These are phyloP conservation scores for Drosophila quadrilineata DNA, from an alignment of 1,140 invertebrate species.

Conservation along the genomic window DNA sequence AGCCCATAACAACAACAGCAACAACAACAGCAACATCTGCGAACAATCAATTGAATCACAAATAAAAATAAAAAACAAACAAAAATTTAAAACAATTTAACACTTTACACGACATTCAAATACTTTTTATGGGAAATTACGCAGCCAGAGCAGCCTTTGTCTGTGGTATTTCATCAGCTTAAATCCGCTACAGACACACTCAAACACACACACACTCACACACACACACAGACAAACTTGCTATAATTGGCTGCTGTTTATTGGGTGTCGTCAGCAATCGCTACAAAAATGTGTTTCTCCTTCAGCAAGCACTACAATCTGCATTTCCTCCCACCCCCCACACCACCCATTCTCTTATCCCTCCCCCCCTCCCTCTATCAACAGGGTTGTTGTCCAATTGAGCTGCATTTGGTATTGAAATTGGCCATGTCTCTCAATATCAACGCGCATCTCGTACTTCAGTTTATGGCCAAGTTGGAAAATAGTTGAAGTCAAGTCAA, in stretches of 20 bases:
- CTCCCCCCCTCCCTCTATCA: no score
- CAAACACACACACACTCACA: conserved; percentile 11
- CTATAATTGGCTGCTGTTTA: conserved; percentile 67
- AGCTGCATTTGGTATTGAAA: conserved; percentile 30
- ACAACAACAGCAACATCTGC: conserved; percentile 8
- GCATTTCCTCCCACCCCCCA: no score
- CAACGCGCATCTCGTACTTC: no score
- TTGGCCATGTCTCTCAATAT: conserved; percentile 18
- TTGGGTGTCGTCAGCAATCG: conserved; percentile 76
- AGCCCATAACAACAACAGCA: conserved; percentile 12
- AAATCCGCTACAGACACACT: conserved; percentile 29
- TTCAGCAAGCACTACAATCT: no score
- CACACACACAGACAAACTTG: conserved; percentile 10
- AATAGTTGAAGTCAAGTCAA: neutral
- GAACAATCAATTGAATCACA: neutral
- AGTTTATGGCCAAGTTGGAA: no score
- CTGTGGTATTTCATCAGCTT: conserved; percentile 49
- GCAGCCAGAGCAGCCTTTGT: conserved; percentile 34
- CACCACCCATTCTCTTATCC: no score
- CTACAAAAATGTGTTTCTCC: conserved; percentile 42
- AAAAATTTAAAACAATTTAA: conserved; percentile 78
- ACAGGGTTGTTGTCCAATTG: no score
- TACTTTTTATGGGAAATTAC: conserved; percentile 77
- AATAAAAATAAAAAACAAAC: conserved; percentile 26
- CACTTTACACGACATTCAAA: conserved; percentile 79